Conservation (phyloP, 2,888 invertebrate genomes). For the Nebria brevicollis region DNA sequence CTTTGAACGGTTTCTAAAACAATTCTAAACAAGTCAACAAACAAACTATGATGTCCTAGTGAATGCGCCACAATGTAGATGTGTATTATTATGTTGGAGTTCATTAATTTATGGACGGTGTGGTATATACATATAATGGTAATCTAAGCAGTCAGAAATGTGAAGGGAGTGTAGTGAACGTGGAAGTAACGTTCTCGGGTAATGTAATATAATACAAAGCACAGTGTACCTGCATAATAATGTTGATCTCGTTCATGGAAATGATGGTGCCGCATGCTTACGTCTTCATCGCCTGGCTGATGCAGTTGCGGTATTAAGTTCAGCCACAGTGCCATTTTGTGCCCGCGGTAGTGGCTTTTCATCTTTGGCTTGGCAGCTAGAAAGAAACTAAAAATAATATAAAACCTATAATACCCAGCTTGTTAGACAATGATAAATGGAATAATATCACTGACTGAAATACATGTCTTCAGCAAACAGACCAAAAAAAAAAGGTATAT, state of each 20-base stretch:
- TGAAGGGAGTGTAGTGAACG: conserved; percentile 22
- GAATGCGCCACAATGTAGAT: too few species aligned
- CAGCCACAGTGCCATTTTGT: conserved; percentile 91
- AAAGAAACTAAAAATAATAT: conserved; percentile 53
- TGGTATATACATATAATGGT: not conserved
- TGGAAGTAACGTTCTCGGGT: not conserved
- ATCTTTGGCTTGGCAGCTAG: conserved; percentile 77
- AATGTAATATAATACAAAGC: conserved; percentile 11
- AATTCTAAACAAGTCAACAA: too few species aligned
- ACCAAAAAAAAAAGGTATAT: too few species aligned
- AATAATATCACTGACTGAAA: conserved; percentile 3
- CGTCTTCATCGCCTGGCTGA: conserved; percentile 77
- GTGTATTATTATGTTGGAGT: too few species aligned
- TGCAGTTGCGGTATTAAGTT: conserved; percentile 87
- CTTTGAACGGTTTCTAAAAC: too few species aligned
- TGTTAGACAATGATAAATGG: not conserved
- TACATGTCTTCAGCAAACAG: not conserved
- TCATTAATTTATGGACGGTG: too few species aligned
- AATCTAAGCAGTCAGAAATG: not conserved
- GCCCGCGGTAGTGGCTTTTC: conserved; percentile 86
- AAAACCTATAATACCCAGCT: conserved; percentile 30
- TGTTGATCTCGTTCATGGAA: conserved; percentile 78
- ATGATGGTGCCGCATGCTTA: conserved; percentile 79
- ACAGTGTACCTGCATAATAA: conserved; percentile 75
- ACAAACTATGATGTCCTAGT: too few species aligned